phyloP scores from a whole-genome alignment of 2,797 vertebrate genomes.

The Chelidonichthys spinosus region DNA sequence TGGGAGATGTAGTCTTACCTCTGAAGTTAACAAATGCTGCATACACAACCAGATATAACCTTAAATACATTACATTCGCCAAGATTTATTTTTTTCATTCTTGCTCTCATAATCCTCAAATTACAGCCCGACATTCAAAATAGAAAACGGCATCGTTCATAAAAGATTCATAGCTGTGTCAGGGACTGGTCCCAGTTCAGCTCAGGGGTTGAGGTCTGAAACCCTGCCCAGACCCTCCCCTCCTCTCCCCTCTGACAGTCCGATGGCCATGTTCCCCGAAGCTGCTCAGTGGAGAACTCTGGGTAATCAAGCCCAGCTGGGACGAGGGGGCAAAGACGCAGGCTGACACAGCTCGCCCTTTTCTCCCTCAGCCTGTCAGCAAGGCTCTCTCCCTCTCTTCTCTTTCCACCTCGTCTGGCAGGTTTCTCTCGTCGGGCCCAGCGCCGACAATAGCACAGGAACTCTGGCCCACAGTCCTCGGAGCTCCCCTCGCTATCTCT shows the following conservation, averaged over 20 bases:
- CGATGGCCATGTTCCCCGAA: constrained; percentile 25
- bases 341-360: constrained; percentile 69
- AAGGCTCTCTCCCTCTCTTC: constrained; percentile 46
- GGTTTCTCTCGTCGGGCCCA: constrained; percentile 75
- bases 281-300: constrained; percentile 57
- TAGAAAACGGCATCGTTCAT: constrained; percentile 33
- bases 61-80: not conserved
- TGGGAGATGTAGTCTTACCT: constrained; percentile 22
- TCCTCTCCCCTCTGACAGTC: constrained; percentile 35
- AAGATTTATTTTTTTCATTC: not conserved
- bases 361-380: constrained; percentile 71
- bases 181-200: constrained; percentile 14
- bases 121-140: constrained; percentile 16
- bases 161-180: constrained; percentile 14
- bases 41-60: not conserved
- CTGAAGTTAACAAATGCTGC: not conserved
- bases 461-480: constrained; percentile 55
- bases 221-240: constrained; percentile 27
- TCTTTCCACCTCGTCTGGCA: constrained; percentile 66
- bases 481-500: constrained; percentile 49
- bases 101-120: constrained; percentile 13
- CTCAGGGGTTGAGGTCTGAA: constrained; percentile 30
- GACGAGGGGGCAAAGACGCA: constrained; percentile 66
- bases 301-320: constrained; percentile 76
- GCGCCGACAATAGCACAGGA: constrained; percentile 68